Conservation (phyloP, 1,140 invertebrate species). For the Ceratina calcarata region DNA sequence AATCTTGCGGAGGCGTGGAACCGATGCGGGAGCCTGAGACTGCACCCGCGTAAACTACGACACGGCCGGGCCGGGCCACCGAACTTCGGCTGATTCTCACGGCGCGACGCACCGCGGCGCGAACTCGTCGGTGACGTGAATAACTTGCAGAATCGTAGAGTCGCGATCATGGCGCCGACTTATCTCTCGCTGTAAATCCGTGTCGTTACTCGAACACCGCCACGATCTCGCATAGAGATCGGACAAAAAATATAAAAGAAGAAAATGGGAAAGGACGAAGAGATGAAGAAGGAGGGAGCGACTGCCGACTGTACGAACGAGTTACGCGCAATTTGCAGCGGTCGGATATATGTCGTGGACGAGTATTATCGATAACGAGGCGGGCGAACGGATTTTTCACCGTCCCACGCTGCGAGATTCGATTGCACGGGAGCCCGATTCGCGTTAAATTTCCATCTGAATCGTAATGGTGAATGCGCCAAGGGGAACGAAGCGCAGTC, state of each 20-base stretch:
- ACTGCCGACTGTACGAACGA: not conserved
- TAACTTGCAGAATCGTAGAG: constrained; percentile 48
- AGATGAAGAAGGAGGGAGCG: not conserved
- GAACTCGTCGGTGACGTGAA: constrained; percentile 50
- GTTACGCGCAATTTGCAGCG: constrained; percentile 11
- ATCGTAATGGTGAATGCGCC: not conserved
- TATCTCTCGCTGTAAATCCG: constrained; percentile 59
- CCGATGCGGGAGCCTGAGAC: constrained; percentile 40
- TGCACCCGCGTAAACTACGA: constrained; percentile 21
- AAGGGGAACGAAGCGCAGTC: too few species aligned
- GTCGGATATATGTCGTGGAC: not conserved
- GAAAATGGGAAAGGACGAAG: not conserved
- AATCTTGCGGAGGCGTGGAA: constrained; percentile 54
- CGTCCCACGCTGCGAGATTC: not conserved
- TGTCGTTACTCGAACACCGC: constrained; percentile 44
- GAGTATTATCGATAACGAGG: constrained; percentile 39
- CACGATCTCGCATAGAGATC: not conserved
- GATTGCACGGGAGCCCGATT: not conserved
- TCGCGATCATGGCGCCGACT: not conserved
- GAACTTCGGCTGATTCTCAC: constrained; percentile 50
- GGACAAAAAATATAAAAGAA: constrained; percentile 29
- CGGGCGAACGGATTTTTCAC: not conserved
- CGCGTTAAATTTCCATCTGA: constrained; percentile 30
- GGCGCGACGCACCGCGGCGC: not conserved
- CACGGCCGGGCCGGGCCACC: constrained; percentile 18